Evolutionary conservation across 2,113 vertebrate genomes (phyloP).

Genomic region (Benitochromis conjunctus): DNA sequence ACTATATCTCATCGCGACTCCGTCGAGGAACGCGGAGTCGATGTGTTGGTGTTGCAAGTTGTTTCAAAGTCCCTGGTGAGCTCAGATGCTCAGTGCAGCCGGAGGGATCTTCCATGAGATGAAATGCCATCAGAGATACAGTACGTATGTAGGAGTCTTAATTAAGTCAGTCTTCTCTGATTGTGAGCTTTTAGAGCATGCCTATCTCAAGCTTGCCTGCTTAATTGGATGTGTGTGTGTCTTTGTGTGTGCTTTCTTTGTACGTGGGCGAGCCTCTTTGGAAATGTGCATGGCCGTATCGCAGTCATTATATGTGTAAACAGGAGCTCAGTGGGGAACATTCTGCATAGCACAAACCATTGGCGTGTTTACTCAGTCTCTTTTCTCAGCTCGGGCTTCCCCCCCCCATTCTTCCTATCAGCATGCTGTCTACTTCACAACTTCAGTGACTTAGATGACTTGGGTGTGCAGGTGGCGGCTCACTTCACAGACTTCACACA

Average conservation of each 20-base stretch:
- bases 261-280: slow-evolving; percentile 40
- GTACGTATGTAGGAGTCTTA: slow-evolving; percentile 57
- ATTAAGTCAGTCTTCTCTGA: slow-evolving; percentile 58
- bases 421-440: slow-evolving; percentile 11
- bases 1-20: neutral
- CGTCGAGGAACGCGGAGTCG: neutral
- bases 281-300: slow-evolving; percentile 43
- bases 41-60: slow-evolving; percentile 12
- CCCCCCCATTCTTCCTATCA: neutral
- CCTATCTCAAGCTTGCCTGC: slow-evolving; percentile 37
- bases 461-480: slow-evolving; percentile 24
- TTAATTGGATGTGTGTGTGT: slow-evolving; percentile 42
- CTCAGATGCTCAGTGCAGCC: slow-evolving; percentile 22
- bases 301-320: slow-evolving; percentile 51
- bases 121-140: slow-evolving; percentile 44
- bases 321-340: slow-evolving; percentile 44
- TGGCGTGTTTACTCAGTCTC: slow-evolving; percentile 13
- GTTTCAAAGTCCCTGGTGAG: slow-evolving; percentile 28
- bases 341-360: slow-evolving; percentile 11
- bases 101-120: slow-evolving; percentile 20
- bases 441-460: slow-evolving; percentile 38
- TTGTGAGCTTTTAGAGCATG: slow-evolving; percentile 56
- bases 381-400: neutral
- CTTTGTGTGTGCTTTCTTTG: neutral
- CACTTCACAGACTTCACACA: slow-evolving; percentile 35